Base-by-base conservation (phyloP, 2,888 invertebrate species). In the Microctonus hyperodae region DNA sequence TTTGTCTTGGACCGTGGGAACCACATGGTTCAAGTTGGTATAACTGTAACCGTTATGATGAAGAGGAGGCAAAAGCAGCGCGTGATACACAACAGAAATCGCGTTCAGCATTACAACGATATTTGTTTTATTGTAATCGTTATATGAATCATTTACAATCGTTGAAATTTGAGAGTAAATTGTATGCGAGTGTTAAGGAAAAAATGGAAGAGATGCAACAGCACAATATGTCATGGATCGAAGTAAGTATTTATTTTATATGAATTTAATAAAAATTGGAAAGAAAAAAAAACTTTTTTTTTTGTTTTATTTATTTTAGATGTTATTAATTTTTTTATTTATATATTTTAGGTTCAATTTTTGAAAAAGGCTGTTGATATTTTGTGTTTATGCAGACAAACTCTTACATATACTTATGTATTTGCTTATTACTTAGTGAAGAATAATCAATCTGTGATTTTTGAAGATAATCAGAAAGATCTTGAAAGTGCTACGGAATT, bases 191-290 rank as follows among this genome's bases (percentile, higher is more conserved):
- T 69, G 94, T 98, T 68, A 96, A 97, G 85, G 93, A 93, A 83
- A 98, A 98, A 88, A 98, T 99, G 98, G 97, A 98, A 84, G 97
- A 97, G 86, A 98, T 99, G 98, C 98, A 99, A 84, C 96, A 97
- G 83, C 96, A 97, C 85, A 97, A 96, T 84, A 98, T 98, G 97
- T 97, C 97, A 74, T 99, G 98, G 98, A 98, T 98, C 79, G 98
- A 99, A 90, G 93, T 92, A 76, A 51, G 75, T 71, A 57, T 35
- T 7, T 5, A 28, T 28, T 5, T 7, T 7, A n/a, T n/a, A n/a
- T n/a, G n/a, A 51, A 61, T 37, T n/a, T 13, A 37, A 67, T 44
- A 23, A 31, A n/a, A 31, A 23, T 60, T 51, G n/a, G n/a, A n/a
- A n/a, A n/a, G n/a, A n/a, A n/a, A n/a, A n/a, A n/a, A 25, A 28